Conservation (phyloP, 2,797 vertebrate species). For the Geotrypetes seraphini region DNA sequence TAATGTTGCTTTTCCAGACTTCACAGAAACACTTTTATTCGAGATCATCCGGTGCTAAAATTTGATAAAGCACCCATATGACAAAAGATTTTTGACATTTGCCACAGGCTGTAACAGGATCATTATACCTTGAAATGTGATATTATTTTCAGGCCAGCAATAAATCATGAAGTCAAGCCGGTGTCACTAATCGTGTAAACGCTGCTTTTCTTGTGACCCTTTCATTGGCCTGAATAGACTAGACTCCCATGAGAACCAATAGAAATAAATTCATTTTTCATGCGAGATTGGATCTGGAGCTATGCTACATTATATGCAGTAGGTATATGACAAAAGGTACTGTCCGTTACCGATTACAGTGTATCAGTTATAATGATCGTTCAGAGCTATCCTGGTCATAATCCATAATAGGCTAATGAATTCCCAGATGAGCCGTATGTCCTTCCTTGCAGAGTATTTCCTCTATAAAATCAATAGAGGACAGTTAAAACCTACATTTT, state of each 20-base stretch:
- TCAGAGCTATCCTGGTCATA: no score
- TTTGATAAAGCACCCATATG: conserved; percentile 29
- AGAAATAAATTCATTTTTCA: conserved; percentile 15
- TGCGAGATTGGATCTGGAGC: conserved; percentile 3
- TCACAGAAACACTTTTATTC: conserved; percentile 7
- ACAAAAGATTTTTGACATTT: conserved; percentile 27
- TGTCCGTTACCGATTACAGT: not conserved
- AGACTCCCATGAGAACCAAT: not conserved
- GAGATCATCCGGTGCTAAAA: conserved; percentile 23
- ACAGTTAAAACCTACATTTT: no score
- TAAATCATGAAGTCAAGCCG: conserved; percentile 24
- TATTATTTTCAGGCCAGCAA: conserved; percentile 27
- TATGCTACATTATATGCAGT: not conserved
- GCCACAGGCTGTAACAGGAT: conserved; percentile 21
- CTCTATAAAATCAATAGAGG: no score
- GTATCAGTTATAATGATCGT: no score
- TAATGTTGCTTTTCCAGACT: conserved; percentile 7
- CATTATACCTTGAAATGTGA: conserved; percentile 14
- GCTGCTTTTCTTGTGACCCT: conserved; percentile 10
- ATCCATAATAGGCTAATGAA: no score
- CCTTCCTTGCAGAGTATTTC: no score
- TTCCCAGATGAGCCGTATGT: no score
- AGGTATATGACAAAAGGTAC: not conserved
- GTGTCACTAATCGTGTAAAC: conserved; percentile 13
- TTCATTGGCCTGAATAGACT: conserved; percentile 9